Percentiles rank a stretch among this genome's conserved stretches.
These are phyloP conservation scores for Limnephilus auricula DNA, from an alignment of 2,888 invertebrate species.

Conservation along the genomic window DNA sequence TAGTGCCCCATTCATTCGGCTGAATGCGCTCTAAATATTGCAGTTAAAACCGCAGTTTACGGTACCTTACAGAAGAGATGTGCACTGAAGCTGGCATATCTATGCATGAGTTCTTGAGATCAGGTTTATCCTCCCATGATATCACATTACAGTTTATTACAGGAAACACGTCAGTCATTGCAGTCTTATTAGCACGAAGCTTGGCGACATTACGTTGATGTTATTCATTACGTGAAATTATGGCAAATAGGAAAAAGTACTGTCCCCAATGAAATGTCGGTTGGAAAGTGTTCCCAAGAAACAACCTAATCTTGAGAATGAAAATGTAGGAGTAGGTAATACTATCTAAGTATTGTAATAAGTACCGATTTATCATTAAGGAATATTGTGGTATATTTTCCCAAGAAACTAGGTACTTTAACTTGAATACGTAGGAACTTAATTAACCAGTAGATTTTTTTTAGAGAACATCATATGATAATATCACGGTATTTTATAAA, in stretches of 20 bases:
- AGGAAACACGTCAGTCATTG: conserved; percentile 12
- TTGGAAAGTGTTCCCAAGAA: background rate
- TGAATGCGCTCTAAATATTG: conserved; percentile 33
- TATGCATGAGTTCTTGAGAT: background rate
- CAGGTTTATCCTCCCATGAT: conserved; percentile 23
- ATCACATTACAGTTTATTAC: conserved; percentile 31
- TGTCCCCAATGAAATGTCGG: background rate
- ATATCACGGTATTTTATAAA: no score
- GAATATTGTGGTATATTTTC: background rate
- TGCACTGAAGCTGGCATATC: conserved; percentile 1
- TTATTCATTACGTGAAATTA: background rate
- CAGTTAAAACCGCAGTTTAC: conserved; percentile 25
- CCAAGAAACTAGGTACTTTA: background rate
- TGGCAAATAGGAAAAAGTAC: background rate
- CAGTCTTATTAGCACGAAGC: background rate
- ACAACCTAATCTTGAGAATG: background rate
- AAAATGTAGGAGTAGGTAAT: no score
- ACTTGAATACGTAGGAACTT: background rate
- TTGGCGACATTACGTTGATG: background rate
- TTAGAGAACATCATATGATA: background rate
- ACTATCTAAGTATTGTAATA: no score
- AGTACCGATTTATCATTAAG: background rate
- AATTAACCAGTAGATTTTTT: background rate
- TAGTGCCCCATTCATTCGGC: background rate
- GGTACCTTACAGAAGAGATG: conserved; percentile 8